Conservation (phyloP, 1,140 invertebrate species). For the Hylyphantes graminicola region DNA sequence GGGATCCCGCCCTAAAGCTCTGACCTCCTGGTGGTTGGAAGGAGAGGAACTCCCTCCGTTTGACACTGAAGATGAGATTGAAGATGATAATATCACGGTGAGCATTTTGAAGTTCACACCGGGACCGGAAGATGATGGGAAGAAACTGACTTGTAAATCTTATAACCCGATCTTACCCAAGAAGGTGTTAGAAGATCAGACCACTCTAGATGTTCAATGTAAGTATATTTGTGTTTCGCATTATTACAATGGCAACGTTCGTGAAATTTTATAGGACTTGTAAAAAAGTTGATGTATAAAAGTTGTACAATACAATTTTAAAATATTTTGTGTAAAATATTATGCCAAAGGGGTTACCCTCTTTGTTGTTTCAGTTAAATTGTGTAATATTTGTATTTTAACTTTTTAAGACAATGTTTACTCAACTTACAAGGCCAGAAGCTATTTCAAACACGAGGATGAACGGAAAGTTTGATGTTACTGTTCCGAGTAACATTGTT, state of each 20-base stretch:
- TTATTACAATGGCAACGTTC: background rate
- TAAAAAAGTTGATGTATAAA: background rate
- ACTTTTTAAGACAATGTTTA: too few relatives aligned
- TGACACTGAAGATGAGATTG: slow-evolving; percentile 35
- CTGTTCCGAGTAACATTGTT: too few relatives aligned
- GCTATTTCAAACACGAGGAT: too few relatives aligned
- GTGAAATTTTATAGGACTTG: too few relatives aligned
- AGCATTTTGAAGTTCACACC: slow-evolving; percentile 62
- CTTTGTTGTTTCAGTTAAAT: too few relatives aligned
- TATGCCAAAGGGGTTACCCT: too few relatives aligned
- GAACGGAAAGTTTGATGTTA: too few relatives aligned
- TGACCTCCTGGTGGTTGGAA: slow-evolving; percentile 86
- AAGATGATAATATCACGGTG: slow-evolving; percentile 55
- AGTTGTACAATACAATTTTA: too few relatives aligned
- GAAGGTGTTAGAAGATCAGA: slow-evolving; percentile 80
- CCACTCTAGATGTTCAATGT: slow-evolving; percentile 74
- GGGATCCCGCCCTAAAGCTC: slow-evolving; percentile 84
- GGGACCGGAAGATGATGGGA: slow-evolving; percentile 55
- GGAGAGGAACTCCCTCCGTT: slow-evolving; percentile 71
- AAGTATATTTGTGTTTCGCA: slow-evolving; percentile 65
- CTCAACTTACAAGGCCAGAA: too few relatives aligned
- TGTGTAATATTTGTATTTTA: too few relatives aligned
- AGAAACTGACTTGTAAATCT: slow-evolving; percentile 61
- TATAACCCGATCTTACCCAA: slow-evolving; percentile 60
- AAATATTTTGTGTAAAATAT: too few relatives aligned